A percentile compares a stretch with the other conserved stretches of the same genome.
Evolutionary conservation across 2,888 invertebrate species (phyloP).

Genomic region (Julus scanicus): DNA sequence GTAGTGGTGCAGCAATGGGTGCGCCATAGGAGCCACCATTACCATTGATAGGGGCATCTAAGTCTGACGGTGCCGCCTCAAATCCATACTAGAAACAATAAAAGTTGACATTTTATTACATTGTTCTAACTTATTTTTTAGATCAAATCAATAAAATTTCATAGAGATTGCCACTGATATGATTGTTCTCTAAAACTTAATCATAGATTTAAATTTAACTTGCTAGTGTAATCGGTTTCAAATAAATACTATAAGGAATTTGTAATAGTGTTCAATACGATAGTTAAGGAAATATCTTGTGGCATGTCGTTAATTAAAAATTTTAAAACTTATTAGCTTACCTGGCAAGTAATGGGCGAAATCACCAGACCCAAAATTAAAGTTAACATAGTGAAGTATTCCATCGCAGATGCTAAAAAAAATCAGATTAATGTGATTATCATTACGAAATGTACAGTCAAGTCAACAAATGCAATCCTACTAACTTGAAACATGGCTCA

Average conservation of each 20-base stretch:
- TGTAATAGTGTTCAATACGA: too few species aligned
- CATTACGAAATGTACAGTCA: background rate
- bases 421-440: background rate
- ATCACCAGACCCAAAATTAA: constrained; percentile 13
- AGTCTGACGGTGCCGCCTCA: background rate
- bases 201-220: too few species aligned
- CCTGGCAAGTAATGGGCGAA: constrained; percentile 26
- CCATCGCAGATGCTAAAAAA: background rate
- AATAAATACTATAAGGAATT: too few species aligned
- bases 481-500: background rate
- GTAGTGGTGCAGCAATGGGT: background rate
- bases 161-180: too few species aligned
- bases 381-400: background rate
- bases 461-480: background rate
- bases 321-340: background rate
- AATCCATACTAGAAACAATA: background rate
- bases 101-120: background rate
- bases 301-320: background rate
- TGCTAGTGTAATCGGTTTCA: too few species aligned
- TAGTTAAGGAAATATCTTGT: background rate
- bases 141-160: too few species aligned
- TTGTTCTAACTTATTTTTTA: too few species aligned
- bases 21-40: background rate
- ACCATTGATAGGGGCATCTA: constrained; percentile 25
- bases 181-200: too few species aligned